These are phyloP conservation scores for Deroplatys truncata DNA, from an alignment of 2,888 invertebrate species.

Conservation along the genomic window DNA sequence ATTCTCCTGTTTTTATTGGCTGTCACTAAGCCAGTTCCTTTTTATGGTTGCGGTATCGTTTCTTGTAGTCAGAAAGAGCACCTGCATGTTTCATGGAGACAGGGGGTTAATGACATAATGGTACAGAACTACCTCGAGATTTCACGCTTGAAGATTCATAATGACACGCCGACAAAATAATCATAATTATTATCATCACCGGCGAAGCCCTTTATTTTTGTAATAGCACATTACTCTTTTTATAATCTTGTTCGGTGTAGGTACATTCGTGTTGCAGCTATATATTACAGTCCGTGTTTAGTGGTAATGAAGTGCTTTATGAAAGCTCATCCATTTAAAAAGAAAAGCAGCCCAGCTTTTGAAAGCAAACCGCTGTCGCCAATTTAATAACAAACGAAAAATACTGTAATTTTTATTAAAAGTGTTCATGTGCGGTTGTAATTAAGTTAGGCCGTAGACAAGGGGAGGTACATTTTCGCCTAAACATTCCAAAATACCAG, in stretches of 20 bases:
- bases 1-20: too few relatives aligned
- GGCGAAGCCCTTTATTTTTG: neutral
- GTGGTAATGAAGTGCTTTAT: conserved; percentile 8
- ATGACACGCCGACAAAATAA: conserved; percentile 19
- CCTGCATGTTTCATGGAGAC: neutral
- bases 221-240: neutral
- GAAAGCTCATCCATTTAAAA: neutral
- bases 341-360: neutral
- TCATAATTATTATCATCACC: conserved; percentile 16
- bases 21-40: too few relatives aligned
- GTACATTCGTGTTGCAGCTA: neutral
- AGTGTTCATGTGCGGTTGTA: neutral
- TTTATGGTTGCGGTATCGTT: too few relatives aligned
- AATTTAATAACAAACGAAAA: conserved; percentile 7
- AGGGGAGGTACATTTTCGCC: neutral
- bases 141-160: conserved; percentile 23
- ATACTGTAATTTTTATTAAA: conserved; percentile 12
- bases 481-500: neutral
- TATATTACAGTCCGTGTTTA: neutral
- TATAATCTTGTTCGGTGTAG: neutral
- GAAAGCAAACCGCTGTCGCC: conserved; percentile 11
- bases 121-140: conserved; percentile 12
- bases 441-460: conserved; percentile 1
- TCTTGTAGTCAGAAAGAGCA: neutral
- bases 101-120: conserved; percentile 25